Evolutionary conservation across 2,888 invertebrate species (phyloP).

Genomic region (Acanthoscelides obtectus): DNA sequence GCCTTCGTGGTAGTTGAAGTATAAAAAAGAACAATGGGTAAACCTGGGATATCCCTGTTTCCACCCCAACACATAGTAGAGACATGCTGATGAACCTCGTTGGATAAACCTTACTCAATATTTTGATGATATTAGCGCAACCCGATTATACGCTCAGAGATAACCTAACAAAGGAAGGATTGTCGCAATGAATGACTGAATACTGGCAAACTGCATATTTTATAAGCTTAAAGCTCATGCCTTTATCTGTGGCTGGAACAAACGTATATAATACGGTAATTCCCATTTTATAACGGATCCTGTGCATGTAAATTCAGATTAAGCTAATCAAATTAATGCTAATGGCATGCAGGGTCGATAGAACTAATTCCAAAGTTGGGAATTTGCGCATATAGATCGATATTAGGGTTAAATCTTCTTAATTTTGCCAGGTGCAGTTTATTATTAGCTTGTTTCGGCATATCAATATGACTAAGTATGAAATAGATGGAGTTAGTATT

Average conservation of each 20-base stretch:
- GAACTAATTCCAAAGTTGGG: neutral
- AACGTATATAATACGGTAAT: neutral
- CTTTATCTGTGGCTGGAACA: neutral
- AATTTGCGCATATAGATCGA: neutral
- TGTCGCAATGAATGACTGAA: neutral
- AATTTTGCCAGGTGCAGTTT: neutral
- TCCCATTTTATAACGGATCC: neutral
- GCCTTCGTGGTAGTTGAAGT: no score
- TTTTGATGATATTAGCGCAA: neutral
- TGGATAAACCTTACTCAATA: neutral
- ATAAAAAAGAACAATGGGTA: no score
- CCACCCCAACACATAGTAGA: no score
- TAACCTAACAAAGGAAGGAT: neutral
- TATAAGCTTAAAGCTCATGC: neutral
- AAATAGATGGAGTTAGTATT: no score
- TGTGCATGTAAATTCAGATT: neutral
- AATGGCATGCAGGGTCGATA: neutral
- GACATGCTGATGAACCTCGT: no score
- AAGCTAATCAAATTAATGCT: neutral
- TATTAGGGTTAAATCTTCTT: neutral
- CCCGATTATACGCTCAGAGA: no score
- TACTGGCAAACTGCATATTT: neutral
- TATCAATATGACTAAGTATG: no score
- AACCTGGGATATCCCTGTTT: no score
- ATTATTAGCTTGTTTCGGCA: neutral